phyloP scores from a whole-genome alignment of 1,140 invertebrate genomes.

The Eriosoma lanigerum region DNA sequence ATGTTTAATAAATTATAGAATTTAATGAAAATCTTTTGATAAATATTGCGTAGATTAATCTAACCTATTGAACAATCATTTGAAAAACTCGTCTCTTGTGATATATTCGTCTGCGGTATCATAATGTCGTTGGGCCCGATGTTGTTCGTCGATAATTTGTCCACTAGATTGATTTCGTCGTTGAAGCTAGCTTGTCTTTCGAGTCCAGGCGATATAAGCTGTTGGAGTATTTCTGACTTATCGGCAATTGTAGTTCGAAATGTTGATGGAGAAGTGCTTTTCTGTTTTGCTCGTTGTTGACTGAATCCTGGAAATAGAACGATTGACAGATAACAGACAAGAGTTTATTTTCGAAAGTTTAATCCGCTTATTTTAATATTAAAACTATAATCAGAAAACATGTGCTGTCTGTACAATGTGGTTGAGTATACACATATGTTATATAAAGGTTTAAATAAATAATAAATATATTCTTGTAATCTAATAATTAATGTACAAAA shows the following conservation, averaged over 20 bases:
- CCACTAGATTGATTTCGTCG: conserved; percentile 40
- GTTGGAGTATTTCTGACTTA: conserved; percentile 44
- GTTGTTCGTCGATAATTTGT: conserved; percentile 48
- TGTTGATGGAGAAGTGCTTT: conserved; percentile 5
- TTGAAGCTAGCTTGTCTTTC: conserved; percentile 43
- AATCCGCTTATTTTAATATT: too few relatives aligned
- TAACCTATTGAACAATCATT: conserved; percentile 43
- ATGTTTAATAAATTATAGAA: not conserved
- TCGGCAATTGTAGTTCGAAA: conserved; percentile 34
- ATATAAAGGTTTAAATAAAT: not conserved
- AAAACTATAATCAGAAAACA: not conserved
- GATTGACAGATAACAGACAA: too few relatives aligned
- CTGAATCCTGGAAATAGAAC: conserved; percentile 6
- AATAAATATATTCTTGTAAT: too few relatives aligned
- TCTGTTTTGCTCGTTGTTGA: conserved; percentile 25
- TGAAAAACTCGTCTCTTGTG: conserved; percentile 42
- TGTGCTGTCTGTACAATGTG: not conserved
- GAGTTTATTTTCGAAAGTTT: not conserved
- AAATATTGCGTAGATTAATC: too few relatives aligned
- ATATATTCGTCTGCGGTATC: conserved; percentile 10
- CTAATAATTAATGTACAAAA: too few relatives aligned
- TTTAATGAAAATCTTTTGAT: not conserved
- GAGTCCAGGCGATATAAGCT: conserved; percentile 44
- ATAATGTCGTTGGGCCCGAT: conserved; percentile 33
- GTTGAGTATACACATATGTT: not conserved